Evolutionary conservation across 2,888 invertebrate species (phyloP).

Genomic region (Apamea monoglypha): DNA sequence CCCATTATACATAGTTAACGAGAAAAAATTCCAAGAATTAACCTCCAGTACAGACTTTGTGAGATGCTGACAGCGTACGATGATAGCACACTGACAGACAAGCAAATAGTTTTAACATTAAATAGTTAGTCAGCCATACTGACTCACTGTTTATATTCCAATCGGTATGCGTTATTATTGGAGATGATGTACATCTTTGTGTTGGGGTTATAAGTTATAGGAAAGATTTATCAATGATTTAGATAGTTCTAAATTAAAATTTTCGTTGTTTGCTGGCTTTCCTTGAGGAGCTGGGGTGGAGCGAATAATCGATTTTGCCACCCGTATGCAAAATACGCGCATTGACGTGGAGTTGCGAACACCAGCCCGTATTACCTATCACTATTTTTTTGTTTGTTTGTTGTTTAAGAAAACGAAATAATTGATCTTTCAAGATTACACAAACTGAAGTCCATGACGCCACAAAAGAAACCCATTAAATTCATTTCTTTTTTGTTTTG

Average conservation of each 20-base stretch:
- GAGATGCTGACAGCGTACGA: slow-evolving; percentile 47
- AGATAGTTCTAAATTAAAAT: not conserved
- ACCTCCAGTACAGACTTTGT: slow-evolving; percentile 6
- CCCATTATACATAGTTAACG: slow-evolving; percentile 36
- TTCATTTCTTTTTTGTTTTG: no score
- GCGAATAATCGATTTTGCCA: not conserved
- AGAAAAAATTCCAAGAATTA: slow-evolving; percentile 42
- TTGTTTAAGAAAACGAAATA: no score
- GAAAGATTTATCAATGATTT: not conserved
- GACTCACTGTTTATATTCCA: slow-evolving; percentile 58
- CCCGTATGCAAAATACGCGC: not conserved
- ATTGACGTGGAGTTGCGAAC: no score
- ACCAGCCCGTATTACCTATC: no score
- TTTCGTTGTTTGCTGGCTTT: not conserved
- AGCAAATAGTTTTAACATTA: slow-evolving; percentile 52
- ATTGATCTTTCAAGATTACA: no score
- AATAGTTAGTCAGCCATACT: slow-evolving; percentile 41
- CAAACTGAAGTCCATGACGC: no score
- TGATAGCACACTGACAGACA: slow-evolving; percentile 51
- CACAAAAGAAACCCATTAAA: no score
- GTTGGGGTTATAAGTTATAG: not conserved
- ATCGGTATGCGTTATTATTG: slow-evolving; percentile 42
- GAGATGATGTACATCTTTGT: slow-evolving; percentile 35
- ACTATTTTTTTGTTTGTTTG: no score
- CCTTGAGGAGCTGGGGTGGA: not conserved